phyloP scores from a whole-genome alignment of 2,113 vertebrate species.

The Sigmodon hispidus region DNA sequence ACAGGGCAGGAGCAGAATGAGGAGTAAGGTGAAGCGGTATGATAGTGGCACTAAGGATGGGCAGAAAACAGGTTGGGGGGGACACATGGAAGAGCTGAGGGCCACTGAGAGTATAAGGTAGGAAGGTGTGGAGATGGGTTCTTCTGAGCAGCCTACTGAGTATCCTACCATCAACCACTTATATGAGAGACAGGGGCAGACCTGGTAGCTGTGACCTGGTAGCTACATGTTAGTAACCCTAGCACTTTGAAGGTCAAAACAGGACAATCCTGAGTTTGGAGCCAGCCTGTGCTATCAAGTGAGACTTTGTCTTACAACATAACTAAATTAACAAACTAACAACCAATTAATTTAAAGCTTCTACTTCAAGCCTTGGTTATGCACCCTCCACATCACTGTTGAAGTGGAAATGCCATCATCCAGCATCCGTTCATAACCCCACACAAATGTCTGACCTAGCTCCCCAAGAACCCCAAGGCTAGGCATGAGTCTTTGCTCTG shows the following conservation, averaged over 20 bases:
- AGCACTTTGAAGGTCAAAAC: background rate
- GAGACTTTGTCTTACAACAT: background rate
- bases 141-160: background rate
- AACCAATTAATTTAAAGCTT: background rate
- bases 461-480: background rate
- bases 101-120: fast-evolving
- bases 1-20: slow-evolving; percentile 21
- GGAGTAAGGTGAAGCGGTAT: background rate
- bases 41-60: fast-evolving
- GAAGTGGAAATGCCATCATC: background rate
- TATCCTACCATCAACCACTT: background rate
- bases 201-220: background rate
- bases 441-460: background rate
- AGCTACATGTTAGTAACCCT: background rate
- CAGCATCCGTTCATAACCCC: background rate
- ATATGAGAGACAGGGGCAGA: background rate
- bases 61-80: background rate
- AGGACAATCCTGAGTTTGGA: background rate
- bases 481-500: background rate
- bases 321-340: background rate
- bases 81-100: no score
- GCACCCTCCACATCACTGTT: background rate
- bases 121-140: background rate
- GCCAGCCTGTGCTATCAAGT: background rate
- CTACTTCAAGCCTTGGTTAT: background rate